Evolutionary conservation across 1,140 invertebrate genomes (phyloP).

Genomic region (Chrysoperla carnea): DNA sequence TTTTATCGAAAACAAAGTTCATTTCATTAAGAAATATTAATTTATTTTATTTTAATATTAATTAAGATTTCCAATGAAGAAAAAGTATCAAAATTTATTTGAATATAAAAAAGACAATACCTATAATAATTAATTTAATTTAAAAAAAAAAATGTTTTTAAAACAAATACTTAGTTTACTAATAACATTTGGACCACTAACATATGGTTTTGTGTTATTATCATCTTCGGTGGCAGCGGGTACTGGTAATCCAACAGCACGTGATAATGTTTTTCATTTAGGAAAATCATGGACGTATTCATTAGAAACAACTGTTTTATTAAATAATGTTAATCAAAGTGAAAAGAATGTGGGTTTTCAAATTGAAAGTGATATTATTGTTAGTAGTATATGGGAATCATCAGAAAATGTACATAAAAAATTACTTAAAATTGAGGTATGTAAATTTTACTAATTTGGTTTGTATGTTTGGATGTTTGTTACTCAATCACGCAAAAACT

Average conservation of each 20-base stretch:
- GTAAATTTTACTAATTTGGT: neutral
- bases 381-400: constrained; percentile 33
- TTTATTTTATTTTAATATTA: too few species aligned
- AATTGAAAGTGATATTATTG: constrained; percentile 25
- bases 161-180: too few species aligned
- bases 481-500: neutral
- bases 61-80: too few species aligned
- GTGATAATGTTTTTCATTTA: constrained; percentile 17
- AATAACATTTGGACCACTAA: neutral
- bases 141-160: too few species aligned
- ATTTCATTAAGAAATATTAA: too few species aligned
- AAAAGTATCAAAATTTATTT: too few species aligned
- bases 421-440: constrained; percentile 27
- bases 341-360: constrained; percentile 39
- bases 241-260: constrained; percentile 6
- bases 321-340: constrained; percentile 25
- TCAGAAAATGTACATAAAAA: constrained; percentile 19
- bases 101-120: too few species aligned
- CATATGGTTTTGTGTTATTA: constrained; percentile 18
- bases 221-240: constrained; percentile 14
- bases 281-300: constrained; percentile 23
- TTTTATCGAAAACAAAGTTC: too few species aligned
- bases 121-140: too few species aligned
- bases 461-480: neutral
- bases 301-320: constrained; percentile 27